Percentiles rank a stretch among this genome's conserved stretches.
phyloP scores from a whole-genome alignment of 53 echinoderm and acorn worm species.

The Echinometra lucunter region DNA sequence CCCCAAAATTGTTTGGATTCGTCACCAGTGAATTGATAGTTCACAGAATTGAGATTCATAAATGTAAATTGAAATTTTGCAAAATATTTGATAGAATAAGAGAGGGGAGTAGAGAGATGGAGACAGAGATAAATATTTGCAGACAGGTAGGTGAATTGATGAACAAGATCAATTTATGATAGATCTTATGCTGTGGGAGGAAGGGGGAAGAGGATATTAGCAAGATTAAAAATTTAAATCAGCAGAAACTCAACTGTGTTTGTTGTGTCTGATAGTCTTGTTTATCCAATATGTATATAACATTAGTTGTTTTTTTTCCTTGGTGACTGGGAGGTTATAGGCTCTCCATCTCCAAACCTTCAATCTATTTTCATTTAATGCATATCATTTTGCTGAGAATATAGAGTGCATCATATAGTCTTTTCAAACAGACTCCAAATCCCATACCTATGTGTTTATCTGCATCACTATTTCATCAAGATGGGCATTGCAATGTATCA shows the following conservation, averaged over 20 bases:
- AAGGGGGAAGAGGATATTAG: background rate
- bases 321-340: slow-evolving; percentile 12
- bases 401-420: background rate
- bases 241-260: background rate
- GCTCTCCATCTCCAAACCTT: background rate
- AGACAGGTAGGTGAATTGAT: background rate
- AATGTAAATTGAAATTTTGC: background rate
- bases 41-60: background rate
- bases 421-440: background rate
- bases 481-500: background rate
- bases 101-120: background rate
- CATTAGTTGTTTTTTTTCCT: background rate
- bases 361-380: slow-evolving; percentile 36
- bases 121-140: background rate
- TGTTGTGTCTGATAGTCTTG: too few species aligned
- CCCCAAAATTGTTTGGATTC: too few species aligned
- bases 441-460: background rate
- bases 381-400: background rate
- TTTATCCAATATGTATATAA: too few species aligned
- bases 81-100: background rate
- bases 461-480: background rate
- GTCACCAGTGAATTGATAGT: background rate
- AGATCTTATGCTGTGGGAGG: background rate
- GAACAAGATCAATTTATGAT: background rate
- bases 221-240: background rate